These are phyloP conservation scores for Hymenopus coronatus DNA, from an alignment of 2,888 invertebrate genomes.

Conservation along the genomic window DNA sequence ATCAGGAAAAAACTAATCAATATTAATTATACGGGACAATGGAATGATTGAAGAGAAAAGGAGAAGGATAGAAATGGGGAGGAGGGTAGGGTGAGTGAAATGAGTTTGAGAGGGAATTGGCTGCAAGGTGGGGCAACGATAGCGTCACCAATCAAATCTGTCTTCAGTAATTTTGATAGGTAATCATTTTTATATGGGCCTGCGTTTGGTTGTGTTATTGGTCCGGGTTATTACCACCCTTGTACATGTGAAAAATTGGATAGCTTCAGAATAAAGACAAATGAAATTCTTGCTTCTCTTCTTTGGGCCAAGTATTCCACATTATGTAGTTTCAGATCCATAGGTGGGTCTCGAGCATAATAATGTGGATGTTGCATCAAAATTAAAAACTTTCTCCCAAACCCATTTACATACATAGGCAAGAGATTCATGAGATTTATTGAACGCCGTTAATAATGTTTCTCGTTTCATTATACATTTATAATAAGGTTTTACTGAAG, in stretches of 20 bases:
- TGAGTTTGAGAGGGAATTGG: slow-evolving; percentile 12
- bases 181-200: background rate
- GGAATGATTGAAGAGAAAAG: slow-evolving; percentile 34
- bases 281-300: background rate
- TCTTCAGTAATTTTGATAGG: slow-evolving; percentile 1
- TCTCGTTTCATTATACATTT: background rate
- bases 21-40: slow-evolving; percentile 51
- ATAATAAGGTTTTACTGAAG: background rate
- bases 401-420: background rate
- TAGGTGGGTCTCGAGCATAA: background rate
- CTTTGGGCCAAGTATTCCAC: background rate
- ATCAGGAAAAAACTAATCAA: slow-evolving; percentile 41
- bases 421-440: background rate
- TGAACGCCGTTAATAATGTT: background rate
- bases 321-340: background rate
- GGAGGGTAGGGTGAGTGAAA: slow-evolving; percentile 5
- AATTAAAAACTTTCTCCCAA: background rate
- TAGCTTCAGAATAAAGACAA: background rate
- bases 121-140: slow-evolving; percentile 4
- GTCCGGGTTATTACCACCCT: background rate
- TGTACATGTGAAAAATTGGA: background rate
- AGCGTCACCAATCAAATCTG: slow-evolving; percentile 10
- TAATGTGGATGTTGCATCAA: background rate
- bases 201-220: slow-evolving; percentile 3
- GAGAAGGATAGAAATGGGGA: background rate